These are phyloP conservation scores for Acrossocheilus wenchowensis DNA, from an alignment of 2,797 vertebrate genomes.

Conservation along the genomic window DNA sequence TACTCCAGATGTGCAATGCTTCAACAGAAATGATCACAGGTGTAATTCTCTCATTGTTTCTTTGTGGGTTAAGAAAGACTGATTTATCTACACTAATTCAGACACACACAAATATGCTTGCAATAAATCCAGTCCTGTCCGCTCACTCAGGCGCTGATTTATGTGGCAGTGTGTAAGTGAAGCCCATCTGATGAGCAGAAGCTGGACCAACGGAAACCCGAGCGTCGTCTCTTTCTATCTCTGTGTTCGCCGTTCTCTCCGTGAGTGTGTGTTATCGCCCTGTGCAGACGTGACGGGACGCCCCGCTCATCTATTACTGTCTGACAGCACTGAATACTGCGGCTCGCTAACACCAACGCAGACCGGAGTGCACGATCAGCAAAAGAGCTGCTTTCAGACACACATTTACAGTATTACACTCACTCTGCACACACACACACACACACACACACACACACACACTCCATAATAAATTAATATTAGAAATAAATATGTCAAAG, in stretches of 20 bases:
- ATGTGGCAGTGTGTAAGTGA: conserved; percentile 34
- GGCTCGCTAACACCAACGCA: conserved; percentile 1
- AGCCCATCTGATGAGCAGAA: conserved; percentile 52
- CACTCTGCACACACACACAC: not conserved
- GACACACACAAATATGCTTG: not conserved
- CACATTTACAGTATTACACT: not conserved
- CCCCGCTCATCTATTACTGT: conserved; percentile 79
- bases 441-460: too few relatives aligned
- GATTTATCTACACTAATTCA: conserved; percentile 30
- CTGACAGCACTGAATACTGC: conserved; percentile 67
- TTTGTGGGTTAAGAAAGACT: not conserved
- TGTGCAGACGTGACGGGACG: conserved; percentile 75
- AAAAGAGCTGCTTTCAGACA: not conserved
- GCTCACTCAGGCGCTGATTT: conserved; percentile 71
- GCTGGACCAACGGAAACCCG: conserved; percentile 32
- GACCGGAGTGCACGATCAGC: not conserved
- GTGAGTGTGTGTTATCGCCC: conserved; percentile 77
- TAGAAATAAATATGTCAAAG: too few relatives aligned
- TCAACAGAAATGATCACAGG: not conserved
- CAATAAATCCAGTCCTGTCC: conserved; percentile 67
- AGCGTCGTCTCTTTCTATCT: conserved; percentile 51
- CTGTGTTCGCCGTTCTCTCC: conserved; percentile 8
- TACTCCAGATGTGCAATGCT: not conserved
- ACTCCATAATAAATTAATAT: too few relatives aligned
- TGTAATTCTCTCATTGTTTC: not conserved